These are phyloP conservation scores for Brachionus koreanus DNA, from an alignment of 1,140 invertebrate genomes.

Conservation along the genomic window DNA sequence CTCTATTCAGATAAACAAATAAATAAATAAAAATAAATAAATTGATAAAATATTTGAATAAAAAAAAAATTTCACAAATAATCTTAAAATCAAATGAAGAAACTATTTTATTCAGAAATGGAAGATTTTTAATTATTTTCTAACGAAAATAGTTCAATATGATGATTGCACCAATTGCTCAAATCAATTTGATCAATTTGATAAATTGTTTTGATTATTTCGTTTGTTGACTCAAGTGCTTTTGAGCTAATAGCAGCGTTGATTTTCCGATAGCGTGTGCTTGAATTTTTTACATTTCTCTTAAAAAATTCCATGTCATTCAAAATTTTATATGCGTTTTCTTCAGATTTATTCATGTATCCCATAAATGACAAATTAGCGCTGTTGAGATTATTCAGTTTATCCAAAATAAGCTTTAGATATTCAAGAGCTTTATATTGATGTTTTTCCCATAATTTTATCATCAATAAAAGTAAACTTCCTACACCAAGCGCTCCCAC, in stretches of 20 bases:
- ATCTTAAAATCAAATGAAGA: no score
- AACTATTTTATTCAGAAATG: no score
- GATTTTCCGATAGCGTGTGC: conserved; percentile 22
- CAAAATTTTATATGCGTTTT: conserved; percentile 19
- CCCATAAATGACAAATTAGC: conserved; percentile 36
- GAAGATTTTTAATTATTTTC: background rate
- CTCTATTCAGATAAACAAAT: no score
- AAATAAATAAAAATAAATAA: no score
- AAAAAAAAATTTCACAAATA: no score
- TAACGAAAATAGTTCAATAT: background rate
- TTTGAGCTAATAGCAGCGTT: conserved; percentile 7
- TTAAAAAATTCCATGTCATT: conserved; percentile 32
- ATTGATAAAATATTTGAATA: no score
- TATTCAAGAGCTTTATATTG: conserved; percentile 37
- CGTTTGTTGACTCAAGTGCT: background rate
- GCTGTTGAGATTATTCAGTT: background rate
- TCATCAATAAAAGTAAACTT: conserved; percentile 6
- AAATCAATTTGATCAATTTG: conserved; percentile 38
- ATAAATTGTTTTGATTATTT: conserved; percentile 18
- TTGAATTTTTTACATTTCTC: background rate
- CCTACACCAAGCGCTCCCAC: background rate
- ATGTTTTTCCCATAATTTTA: conserved; percentile 17
- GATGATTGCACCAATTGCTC: background rate
- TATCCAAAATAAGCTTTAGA: conserved; percentile 16
- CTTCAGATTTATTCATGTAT: conserved; percentile 41